Conservation (phyloP, 2,797 vertebrate genomes). For the Zalophus californianus region DNA sequence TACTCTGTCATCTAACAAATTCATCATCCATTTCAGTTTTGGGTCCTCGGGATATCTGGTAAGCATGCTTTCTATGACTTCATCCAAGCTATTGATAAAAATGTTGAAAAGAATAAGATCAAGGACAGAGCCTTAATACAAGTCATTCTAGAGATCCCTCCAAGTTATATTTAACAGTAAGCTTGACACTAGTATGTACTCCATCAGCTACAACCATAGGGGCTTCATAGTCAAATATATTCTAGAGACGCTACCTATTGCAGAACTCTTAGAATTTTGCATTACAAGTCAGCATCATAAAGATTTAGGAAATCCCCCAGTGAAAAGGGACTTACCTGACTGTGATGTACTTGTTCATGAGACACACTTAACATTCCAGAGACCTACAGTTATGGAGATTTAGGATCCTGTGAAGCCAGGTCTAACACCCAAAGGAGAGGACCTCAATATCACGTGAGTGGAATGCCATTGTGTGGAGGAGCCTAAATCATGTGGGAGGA, state of each 20-base stretch:
- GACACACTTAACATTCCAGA: not conserved
- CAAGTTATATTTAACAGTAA: not conserved
- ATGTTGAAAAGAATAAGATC: not conserved
- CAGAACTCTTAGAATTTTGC: not conserved
- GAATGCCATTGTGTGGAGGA: rapidly evolving
- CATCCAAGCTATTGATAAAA: not conserved
- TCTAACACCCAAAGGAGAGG: not conserved
- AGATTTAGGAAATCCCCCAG: not conserved
- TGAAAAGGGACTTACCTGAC: not conserved
- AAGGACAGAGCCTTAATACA: not conserved
- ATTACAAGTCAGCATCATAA: not conserved
- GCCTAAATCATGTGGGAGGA: not conserved
- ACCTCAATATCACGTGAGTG: not conserved
- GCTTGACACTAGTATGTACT: not conserved
- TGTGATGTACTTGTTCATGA: not conserved
- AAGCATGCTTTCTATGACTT: not conserved
- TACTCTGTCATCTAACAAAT: not conserved
- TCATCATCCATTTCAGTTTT: not conserved
- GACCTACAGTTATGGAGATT: not conserved
- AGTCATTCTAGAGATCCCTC: not conserved
- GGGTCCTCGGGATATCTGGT: not conserved
- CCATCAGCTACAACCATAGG: not conserved
- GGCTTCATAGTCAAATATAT: not conserved
- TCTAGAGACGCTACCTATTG: not conserved
- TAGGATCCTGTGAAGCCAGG: not conserved